These are phyloP conservation scores for Laothoe populi DNA, from an alignment of 2,888 invertebrate genomes.

Conservation along the genomic window DNA sequence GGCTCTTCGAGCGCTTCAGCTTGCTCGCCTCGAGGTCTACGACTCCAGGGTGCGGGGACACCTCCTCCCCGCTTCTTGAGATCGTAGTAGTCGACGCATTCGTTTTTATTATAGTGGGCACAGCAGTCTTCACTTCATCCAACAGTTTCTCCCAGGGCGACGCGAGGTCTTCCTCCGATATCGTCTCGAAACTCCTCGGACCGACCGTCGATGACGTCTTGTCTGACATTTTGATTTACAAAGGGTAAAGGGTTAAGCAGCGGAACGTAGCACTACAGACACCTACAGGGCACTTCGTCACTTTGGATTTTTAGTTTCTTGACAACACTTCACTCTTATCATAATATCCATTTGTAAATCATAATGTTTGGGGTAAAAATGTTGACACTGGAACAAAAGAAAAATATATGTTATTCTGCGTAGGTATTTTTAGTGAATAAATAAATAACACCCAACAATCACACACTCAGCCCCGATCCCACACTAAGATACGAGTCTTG, in stretches of 20 bases:
- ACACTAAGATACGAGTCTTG: no score
- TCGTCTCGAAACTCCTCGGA: constrained; percentile 81
- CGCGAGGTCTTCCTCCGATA: constrained; percentile 78
- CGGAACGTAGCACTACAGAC: constrained; percentile 81
- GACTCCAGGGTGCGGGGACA: constrained; percentile 59
- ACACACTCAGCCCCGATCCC: no score
- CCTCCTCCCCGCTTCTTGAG: constrained; percentile 62
- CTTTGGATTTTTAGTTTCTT: constrained; percentile 85
- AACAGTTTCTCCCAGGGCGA: constrained; percentile 81
- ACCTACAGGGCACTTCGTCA: constrained; percentile 82
- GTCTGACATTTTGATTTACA: constrained; percentile 73
- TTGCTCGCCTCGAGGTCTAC: constrained; percentile 70
- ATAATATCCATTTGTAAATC: constrained; percentile 86
- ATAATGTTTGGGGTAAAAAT: constrained; percentile 85
- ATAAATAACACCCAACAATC: not conserved
- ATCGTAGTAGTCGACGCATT: constrained; percentile 75
- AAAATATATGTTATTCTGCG: constrained; percentile 34
- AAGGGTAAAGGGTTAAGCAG: constrained; percentile 52
- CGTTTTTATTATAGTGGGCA: constrained; percentile 79
- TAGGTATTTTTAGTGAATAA: no score
- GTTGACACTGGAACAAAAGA: constrained; percentile 83
- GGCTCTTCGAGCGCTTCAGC: constrained; percentile 77
- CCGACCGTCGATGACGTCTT: constrained; percentile 80
- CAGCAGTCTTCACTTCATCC: constrained; percentile 72
- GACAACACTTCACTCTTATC: constrained; percentile 84